Evolutionary conservation across 2,797 vertebrate species (phyloP), one percentile per base, ranked within the genome.

Genomic region (Parotocinclus haroldoi): DNA sequence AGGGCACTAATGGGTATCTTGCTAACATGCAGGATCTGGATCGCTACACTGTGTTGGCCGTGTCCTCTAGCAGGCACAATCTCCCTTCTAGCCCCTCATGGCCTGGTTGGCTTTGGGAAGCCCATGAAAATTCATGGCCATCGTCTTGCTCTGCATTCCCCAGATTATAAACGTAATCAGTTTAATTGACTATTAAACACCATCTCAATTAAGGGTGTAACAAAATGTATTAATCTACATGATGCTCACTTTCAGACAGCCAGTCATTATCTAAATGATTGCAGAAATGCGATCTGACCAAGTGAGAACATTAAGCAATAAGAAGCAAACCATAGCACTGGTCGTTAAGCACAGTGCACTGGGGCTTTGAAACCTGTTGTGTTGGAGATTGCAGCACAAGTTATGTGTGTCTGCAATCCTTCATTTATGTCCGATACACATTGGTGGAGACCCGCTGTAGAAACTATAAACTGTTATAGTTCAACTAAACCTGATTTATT

Each of bases 141-240:
- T 66, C 11, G 27, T 27, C 27, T 27, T 27, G 27, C 27, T 27
- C 18, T 42, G 16, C 36, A 81, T 78, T 80, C 66, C 42, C 37
- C 9, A 51, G 39, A 58, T 85, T 76, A 79, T 79, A 73, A 82
- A 85, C 86, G 80, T 81, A 84, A 85, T 88, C 78, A 85, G 81
- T 79, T 81, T 85, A 87, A 87, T 85, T 89, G 79, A 82, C 84
- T 82, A 81, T 81, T 84, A 88, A 86, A 85, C 79, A 80, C 79
- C 83, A 83, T 82, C 73, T 72, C 73, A 85, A 84, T 85, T 83
- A 81, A 69, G 75, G 77, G 71, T 55, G 40, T 46, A 81, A 74
- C 52, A 75, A 16, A 71, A 63, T 75, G 63, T 38, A 74, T 82
- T 76, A 83, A 86, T 89, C 75, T 82, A 17, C 46, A 75, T 60